Conservation (phyloP, 2,797 vertebrate genomes). For the Gobio occitaniae region DNA sequence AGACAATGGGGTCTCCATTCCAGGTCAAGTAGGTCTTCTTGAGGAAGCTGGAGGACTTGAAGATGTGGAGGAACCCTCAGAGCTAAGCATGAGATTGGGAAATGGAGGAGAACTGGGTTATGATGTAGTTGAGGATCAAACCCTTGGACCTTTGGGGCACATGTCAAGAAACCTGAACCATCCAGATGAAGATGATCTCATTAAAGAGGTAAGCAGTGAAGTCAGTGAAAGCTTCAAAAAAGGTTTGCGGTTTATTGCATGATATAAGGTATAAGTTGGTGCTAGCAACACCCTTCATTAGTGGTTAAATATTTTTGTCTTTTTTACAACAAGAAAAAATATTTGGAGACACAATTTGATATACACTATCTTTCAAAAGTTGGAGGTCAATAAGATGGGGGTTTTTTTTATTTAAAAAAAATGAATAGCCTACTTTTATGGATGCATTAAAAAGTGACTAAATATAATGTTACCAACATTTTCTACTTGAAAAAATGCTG, state of each 20-base stretch:
- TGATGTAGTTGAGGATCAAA: conserved; percentile 7
- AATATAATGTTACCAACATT: too few relatives aligned
- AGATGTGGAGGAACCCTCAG: conserved; percentile 67
- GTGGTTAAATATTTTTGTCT: background rate
- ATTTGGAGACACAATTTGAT: background rate
- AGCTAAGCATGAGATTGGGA: conserved; percentile 71
- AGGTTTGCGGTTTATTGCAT: background rate
- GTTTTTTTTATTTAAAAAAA: too few relatives aligned
- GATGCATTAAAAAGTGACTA: background rate
- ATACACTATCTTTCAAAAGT: too few relatives aligned
- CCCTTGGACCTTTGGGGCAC: conserved; percentile 12
- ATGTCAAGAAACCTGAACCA: conserved; percentile 41
- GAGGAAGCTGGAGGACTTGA: conserved; percentile 75
- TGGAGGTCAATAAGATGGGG: too few relatives aligned
- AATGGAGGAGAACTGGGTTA: conserved; percentile 52
- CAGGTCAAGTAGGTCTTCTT: conserved; percentile 71
- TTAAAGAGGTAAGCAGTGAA: conserved; percentile 82
- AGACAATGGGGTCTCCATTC: conserved; percentile 74
- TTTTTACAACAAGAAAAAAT: background rate
- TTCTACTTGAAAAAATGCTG: too few relatives aligned
- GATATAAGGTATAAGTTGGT: background rate
- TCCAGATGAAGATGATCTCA: conserved; percentile 74
- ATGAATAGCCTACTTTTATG: background rate
- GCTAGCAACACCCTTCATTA: conserved; percentile 7
- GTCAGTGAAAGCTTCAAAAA: background rate